Percentiles rank a stretch among this genome's conserved stretches.
These are phyloP conservation scores for Nephrocerus scutellatus DNA, from an alignment of 2,888 invertebrate species.

Conservation along the genomic window DNA sequence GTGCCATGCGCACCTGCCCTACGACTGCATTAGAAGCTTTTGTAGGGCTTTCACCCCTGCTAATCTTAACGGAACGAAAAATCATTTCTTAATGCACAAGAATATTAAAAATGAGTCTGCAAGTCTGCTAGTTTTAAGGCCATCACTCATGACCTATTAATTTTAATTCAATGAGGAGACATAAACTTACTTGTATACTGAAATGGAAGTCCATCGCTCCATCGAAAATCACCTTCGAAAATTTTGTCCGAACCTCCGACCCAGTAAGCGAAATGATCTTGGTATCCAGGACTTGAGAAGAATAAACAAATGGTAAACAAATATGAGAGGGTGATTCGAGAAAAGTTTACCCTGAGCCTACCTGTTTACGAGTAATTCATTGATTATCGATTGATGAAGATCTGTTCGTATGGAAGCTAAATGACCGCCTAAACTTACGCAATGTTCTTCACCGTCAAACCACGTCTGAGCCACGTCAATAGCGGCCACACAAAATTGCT, in stretches of 20 bases:
- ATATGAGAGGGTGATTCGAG: background rate
- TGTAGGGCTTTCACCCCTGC: too few species aligned
- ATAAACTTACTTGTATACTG: slow-evolving; percentile 63
- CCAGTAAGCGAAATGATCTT: slow-evolving; percentile 69
- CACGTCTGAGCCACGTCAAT: slow-evolving; percentile 54
- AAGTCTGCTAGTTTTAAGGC: too few species aligned
- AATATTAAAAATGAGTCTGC: too few species aligned
- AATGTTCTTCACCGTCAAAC: slow-evolving; percentile 62
- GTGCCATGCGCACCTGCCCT: too few species aligned
- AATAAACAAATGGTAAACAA: slow-evolving; percentile 3
- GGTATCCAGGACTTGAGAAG: slow-evolving; percentile 57
- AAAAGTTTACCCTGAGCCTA: slow-evolving; percentile 43
- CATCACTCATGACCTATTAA: too few species aligned
- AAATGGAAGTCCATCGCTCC: slow-evolving; percentile 69
- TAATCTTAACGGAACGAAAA: too few species aligned
- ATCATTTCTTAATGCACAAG: too few species aligned
- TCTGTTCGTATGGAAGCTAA: slow-evolving; percentile 60
- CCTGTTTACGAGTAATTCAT: slow-evolving; percentile 60
- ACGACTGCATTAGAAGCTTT: too few species aligned
- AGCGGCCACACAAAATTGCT: slow-evolving; percentile 60
- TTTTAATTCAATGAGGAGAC: slow-evolving; percentile 1
- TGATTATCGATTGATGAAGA: slow-evolving; percentile 57
- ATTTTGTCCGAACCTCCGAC: slow-evolving; percentile 70
- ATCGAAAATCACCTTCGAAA: slow-evolving; percentile 72
- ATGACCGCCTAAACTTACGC: slow-evolving; percentile 59